Base-by-base conservation (phyloP, 2,797 vertebrate species). In the Pipistrellus kuhlii region DNA sequence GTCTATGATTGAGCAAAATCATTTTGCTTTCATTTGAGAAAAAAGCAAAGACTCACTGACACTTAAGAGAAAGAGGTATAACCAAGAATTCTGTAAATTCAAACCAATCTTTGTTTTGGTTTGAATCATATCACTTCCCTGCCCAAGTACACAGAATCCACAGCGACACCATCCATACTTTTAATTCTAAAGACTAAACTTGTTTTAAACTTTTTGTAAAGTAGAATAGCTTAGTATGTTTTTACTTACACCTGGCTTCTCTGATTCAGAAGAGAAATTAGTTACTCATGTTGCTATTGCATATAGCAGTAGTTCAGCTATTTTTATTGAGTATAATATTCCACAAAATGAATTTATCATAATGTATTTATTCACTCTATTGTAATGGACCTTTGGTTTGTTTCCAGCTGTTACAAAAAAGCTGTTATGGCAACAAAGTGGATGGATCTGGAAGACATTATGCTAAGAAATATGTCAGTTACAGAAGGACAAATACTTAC, bases 371-470 rank as follows among this genome's bases (percentile, higher is more conserved):
- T 62, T 88, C 25, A 73, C 44, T 46, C 14, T n/a, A 57, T 57
- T 78, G 46, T 66, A 92, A 66, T 73, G 46, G 46, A 69, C 55
- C 25, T 88, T 72, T 73, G 85, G 25, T 80, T 92, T 72, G 18
- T 87, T 91, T 91, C 53, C 41, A 41, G 57, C n/a, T 81, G 59
- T 94, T 75, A 90, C 13, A 69, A 84, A 78, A 68, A 86, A 68
- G 68, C 48, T 91, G 32, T 68, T 68, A 27, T 68, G 75, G 53
- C 5, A 17, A 90, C 68, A 86, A 90, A 62, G 44, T 55, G 17
- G 32, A 53, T 35, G 44, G n/a, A 64, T n/a, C 32, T 66, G 30
- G 20, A 75, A 91, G 68, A 75, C 46, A 57, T 73, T 85, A 81
- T 57, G 44, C 38, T 80, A 66, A 87, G 38, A 55, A 25, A 38